Conservation (phyloP, 2,888 invertebrate genomes). For the Octonoba sinensis region DNA sequence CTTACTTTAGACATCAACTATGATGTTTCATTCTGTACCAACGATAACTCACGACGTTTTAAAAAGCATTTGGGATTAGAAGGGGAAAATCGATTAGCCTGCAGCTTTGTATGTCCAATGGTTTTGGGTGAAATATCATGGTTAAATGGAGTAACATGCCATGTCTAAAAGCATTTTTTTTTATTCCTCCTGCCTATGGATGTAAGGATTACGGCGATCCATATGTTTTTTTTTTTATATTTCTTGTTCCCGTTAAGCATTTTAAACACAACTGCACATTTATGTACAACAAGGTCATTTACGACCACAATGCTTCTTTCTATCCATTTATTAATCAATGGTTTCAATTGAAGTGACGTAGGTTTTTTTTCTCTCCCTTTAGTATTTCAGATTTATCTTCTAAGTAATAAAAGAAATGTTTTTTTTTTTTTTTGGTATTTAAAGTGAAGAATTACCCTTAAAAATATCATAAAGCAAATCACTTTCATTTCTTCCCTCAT, state of each 20-base stretch:
- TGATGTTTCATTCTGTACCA: no score
- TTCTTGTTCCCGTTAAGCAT: constrained; percentile 13
- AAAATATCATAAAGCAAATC: no score
- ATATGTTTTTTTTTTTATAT: background rate
- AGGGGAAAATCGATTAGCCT: constrained; percentile 28
- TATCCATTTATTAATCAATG: constrained; percentile 10
- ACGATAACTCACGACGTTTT: background rate
- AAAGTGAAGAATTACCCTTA: no score
- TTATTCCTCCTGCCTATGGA: background rate
- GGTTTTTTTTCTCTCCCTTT: constrained; percentile 2
- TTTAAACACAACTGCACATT: constrained; percentile 19
- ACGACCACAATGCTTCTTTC: background rate
- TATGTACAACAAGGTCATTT: constrained; percentile 15
- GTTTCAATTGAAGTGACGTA: constrained; percentile 21
- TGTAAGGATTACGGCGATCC: background rate
- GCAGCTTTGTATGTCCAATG: constrained; percentile 4
- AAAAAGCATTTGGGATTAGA: constrained; percentile 3
- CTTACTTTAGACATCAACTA: no score
- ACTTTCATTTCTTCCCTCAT: no score
- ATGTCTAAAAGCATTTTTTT: background rate
- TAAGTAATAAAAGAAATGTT: no score
- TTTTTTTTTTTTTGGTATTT: no score
- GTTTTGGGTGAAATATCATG: background rate
- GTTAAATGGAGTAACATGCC: no score
- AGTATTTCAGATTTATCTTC: no score